phyloP scores from a whole-genome alignment of 2,113 vertebrate species.

The Cynoglossus semilaevis region DNA sequence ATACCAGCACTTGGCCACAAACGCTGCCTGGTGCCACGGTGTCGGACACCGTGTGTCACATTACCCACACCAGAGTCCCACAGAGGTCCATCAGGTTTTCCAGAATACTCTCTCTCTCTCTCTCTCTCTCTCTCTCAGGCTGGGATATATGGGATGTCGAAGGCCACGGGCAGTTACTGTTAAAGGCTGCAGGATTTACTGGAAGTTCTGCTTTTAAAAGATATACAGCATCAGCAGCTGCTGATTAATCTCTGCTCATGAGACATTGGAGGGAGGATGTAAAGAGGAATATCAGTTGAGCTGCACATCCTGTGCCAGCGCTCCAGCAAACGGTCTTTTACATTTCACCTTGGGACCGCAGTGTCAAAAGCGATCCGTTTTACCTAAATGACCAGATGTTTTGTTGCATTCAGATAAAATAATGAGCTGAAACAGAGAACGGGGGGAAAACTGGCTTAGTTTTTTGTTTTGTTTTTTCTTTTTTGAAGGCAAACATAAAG shows the following conservation, averaged over 20 bases:
- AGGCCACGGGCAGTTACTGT: conserved; percentile 52
- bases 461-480: conserved; percentile 15
- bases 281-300: conserved; percentile 45
- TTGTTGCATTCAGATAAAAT: conserved; percentile 14
- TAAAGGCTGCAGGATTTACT: conserved; percentile 59
- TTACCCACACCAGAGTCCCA: conserved; percentile 57
- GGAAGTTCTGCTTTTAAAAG: conserved; percentile 62
- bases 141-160: conserved; percentile 58
- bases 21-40: conserved; percentile 65
- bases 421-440: conserved; percentile 1
- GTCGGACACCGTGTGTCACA: conserved; percentile 68
- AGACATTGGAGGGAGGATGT: conserved; percentile 36
- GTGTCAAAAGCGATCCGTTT: background rate
- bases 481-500: conserved; percentile 42
- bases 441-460: no score
- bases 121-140: conserved; percentile 18
- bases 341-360: conserved; percentile 27
- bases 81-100: conserved; percentile 55
- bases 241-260: conserved; percentile 42
- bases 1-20: conserved; percentile 62
- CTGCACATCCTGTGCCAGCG: conserved; percentile 18
- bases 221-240: conserved; percentile 45
- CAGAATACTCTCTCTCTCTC: conserved; percentile 39
- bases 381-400: background rate
- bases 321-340: conserved; percentile 15